Conservation (phyloP, 2,113 vertebrate genomes). For the Dromaius novaehollandiae region DNA sequence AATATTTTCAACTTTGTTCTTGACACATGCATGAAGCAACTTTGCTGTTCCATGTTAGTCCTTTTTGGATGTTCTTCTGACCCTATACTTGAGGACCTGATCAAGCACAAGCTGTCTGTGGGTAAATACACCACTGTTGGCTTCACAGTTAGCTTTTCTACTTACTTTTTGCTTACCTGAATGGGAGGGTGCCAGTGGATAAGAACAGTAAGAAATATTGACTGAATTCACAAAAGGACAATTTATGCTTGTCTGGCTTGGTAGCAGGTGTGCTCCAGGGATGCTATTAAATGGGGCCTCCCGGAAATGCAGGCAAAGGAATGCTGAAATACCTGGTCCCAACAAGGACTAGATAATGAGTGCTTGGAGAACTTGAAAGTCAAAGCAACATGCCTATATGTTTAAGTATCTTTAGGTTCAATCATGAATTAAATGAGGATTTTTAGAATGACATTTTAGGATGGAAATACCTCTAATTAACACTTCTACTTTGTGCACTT, state of each 20-base stretch:
- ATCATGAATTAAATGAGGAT: background rate
- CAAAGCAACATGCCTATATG: background rate
- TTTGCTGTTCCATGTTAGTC: background rate
- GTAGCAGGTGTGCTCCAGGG: background rate
- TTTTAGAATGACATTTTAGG: background rate
- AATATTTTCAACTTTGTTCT: slow-evolving; percentile 7
- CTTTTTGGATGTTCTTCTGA: background rate
- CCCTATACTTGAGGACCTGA: background rate
- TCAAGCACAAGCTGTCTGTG: background rate
- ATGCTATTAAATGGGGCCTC: background rate
- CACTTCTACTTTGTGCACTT: background rate
- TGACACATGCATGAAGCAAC: background rate
- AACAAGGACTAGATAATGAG: background rate
- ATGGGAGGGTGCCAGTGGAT: background rate
- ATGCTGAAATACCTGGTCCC: background rate
- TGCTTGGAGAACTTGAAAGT: background rate
- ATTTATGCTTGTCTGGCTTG: background rate
- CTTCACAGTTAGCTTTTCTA: background rate
- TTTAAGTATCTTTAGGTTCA: rapidly evolving
- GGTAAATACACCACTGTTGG: background rate
- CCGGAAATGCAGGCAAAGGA: background rate
- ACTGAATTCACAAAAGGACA: background rate
- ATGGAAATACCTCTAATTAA: background rate
- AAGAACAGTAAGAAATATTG: background rate
- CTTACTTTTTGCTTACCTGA: background rate